These are phyloP conservation scores for Dasyurus viverrinus DNA, from an alignment of 2,113 vertebrate genomes.

Conservation along the genomic window DNA sequence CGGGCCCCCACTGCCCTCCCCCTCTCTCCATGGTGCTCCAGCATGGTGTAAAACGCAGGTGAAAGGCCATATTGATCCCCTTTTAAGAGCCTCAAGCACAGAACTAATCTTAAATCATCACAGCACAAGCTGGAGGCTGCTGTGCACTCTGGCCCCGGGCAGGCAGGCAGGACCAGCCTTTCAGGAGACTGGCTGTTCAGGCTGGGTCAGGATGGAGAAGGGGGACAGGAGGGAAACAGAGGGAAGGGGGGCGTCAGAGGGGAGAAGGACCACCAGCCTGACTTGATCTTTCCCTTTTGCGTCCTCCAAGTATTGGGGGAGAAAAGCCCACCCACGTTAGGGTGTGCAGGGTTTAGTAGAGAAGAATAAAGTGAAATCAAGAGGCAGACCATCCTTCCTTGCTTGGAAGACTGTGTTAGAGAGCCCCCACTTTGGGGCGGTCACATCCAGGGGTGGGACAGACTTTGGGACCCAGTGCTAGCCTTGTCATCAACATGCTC, in stretches of 20 bases:
- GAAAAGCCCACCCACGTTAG: background rate
- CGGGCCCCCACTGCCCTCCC: background rate
- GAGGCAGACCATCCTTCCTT: background rate
- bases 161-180: rapidly evolving
- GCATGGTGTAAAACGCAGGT: background rate
- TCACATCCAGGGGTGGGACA: rapidly evolving
- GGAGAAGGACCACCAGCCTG: rapidly evolving
- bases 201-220: background rate
- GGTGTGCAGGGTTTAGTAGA: background rate
- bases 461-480: background rate
- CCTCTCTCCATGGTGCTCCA: rapidly evolving
- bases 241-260: rapidly evolving
- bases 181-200: background rate
- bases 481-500: rapidly evolving
- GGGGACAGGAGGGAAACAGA: rapidly evolving
- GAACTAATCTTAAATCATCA: background rate
- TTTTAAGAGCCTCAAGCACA: background rate
- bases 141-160: background rate
- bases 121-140: rapidly evolving
- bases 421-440: rapidly evolving
- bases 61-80: background rate
- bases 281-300: rapidly evolving
- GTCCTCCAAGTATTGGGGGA: background rate
- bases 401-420: rapidly evolving
- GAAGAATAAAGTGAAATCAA: background rate